Evolutionary conservation across 1,140 invertebrate species (phyloP).

Genomic region (Wiebesia pumilae): DNA sequence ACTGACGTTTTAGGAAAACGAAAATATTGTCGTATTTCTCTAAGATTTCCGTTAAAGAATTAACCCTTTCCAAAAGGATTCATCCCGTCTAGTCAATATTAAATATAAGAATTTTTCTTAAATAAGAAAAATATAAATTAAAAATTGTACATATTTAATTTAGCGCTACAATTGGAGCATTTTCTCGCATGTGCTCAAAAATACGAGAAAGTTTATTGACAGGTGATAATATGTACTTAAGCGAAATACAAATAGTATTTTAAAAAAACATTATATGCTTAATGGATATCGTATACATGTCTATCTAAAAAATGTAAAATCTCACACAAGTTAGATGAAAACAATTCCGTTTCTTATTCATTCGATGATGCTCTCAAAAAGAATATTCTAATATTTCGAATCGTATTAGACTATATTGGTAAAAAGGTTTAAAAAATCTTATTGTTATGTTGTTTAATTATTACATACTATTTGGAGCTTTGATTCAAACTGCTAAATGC

Average conservation of each 20-base stretch:
- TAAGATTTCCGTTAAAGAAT: not conserved
- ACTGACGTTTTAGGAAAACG: not conserved
- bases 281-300: not conserved
- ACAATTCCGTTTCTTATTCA: not conserved
- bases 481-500: too few species aligned
- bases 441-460: not conserved
- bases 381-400: too few species aligned
- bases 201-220: not conserved
- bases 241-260: not conserved
- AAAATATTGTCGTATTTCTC: not conserved
- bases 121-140: too few species aligned
- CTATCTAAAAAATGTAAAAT: not conserved
- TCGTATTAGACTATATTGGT: too few species aligned
- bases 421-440: not conserved
- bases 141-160: slow-evolving; percentile 66
- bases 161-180: not conserved
- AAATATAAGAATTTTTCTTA: slow-evolving; percentile 61
- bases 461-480: not conserved
- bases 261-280: slow-evolving; percentile 16
- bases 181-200: slow-evolving; percentile 1
- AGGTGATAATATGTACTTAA: slow-evolving; percentile 35
- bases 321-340: not conserved
- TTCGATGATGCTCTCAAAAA: too few species aligned
- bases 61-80: slow-evolving; percentile 27
- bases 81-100: slow-evolving; percentile 75